Percentiles rank a stretch among this genome's conserved stretches.
Evolutionary conservation across 2,797 vertebrate species (phyloP).

Genomic region (Paguma larvata): DNA sequence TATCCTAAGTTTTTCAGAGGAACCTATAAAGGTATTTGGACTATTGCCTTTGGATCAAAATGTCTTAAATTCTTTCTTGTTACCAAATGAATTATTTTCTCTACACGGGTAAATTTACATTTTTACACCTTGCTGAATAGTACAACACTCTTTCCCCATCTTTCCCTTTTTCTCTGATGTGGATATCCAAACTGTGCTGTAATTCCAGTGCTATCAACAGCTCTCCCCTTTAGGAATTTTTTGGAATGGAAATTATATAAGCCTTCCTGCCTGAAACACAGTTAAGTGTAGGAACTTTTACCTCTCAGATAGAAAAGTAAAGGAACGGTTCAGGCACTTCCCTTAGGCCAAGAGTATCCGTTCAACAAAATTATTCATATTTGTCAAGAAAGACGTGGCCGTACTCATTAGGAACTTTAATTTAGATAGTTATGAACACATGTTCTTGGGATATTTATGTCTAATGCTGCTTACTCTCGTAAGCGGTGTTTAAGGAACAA

Average conservation of each 20-base stretch:
- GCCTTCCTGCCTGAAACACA: background rate
- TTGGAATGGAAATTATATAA: background rate
- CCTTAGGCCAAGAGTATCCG: background rate
- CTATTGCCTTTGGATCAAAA: conserved; percentile 83
- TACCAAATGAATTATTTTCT: conserved; percentile 77
- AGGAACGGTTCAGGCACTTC: background rate
- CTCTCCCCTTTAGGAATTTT: background rate
- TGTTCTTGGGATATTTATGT: background rate
- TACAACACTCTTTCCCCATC: background rate
- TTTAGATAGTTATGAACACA: background rate
- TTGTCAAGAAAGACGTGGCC: background rate
- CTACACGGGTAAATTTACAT: background rate
- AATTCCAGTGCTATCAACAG: background rate
- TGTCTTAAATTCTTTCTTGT: conserved; percentile 85
- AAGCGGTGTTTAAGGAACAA: background rate
- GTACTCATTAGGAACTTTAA: background rate
- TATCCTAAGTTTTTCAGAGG: background rate
- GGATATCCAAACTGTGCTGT: background rate
- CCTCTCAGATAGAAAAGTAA: conserved; percentile 36
- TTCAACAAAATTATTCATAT: background rate
- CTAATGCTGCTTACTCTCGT: background rate
- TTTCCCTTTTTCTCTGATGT: background rate
- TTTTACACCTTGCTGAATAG: background rate
- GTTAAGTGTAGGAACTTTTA: background rate
- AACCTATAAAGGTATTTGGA: conserved; percentile 83